Evolutionary conservation across 2,113 vertebrate species (phyloP).

Genomic region (Saimiri boliviensis): DNA sequence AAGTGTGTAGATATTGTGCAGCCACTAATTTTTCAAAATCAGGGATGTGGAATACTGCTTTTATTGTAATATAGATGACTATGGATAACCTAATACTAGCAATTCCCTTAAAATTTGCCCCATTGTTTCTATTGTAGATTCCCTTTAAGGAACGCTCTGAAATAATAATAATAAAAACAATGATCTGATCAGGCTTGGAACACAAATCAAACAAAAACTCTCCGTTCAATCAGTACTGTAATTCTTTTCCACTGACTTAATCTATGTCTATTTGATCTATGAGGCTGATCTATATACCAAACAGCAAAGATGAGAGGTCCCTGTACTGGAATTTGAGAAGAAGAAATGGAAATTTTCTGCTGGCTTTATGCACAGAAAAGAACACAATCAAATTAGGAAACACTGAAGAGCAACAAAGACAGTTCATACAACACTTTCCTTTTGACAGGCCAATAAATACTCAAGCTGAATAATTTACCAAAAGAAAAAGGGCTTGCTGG

Average conservation of each 20-base stretch:
- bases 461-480: constrained; percentile 66
- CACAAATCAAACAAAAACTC: constrained; percentile 39
- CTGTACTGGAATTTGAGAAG: constrained; percentile 22
- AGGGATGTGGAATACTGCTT: background rate
- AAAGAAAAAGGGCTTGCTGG: constrained; percentile 63
- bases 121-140: background rate
- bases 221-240: constrained; percentile 11
- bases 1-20: background rate
- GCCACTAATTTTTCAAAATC: background rate
- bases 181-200: constrained; percentile 10
- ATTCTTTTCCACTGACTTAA: constrained; percentile 54
- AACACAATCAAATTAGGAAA: constrained; percentile 69
- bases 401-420: constrained; percentile 61
- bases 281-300: constrained; percentile 10
- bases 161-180: constrained; percentile 36
- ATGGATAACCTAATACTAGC: background rate
- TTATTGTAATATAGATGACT: background rate
- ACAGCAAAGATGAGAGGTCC: constrained; percentile 25
- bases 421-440: constrained; percentile 56
- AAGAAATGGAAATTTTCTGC: constrained; percentile 45
- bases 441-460: constrained; percentile 63
- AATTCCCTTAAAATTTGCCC: background rate
- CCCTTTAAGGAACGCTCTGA: background rate
- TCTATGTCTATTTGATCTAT: constrained; percentile 54
- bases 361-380: constrained; percentile 51